Conservation (phyloP, 2,888 invertebrate genomes). For the Brenthis ino region DNA sequence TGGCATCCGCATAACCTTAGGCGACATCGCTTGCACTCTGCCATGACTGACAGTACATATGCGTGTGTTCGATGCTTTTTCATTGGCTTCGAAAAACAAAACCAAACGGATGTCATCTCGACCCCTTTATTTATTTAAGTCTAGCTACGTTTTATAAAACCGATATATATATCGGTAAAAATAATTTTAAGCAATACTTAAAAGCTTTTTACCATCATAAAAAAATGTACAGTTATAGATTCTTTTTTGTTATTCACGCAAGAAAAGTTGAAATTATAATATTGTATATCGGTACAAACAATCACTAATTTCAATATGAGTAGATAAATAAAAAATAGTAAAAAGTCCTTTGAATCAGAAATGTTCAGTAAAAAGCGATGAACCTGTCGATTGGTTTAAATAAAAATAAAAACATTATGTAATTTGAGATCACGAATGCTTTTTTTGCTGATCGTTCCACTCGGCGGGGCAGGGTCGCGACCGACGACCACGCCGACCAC, state of each 20-base stretch:
- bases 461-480: slow-evolving; percentile 64
- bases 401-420: slow-evolving; percentile 60
- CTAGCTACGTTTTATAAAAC: too few species aligned
- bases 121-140: too few species aligned
- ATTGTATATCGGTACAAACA: too few species aligned
- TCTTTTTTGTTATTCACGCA: too few species aligned
- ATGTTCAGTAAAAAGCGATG: slow-evolving; percentile 42
- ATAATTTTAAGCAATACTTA: too few species aligned
- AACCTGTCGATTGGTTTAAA: slow-evolving; percentile 62
- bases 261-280: too few species aligned
- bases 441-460: slow-evolving; percentile 60
- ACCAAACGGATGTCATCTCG: background rate
- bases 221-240: too few species aligned
- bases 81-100: slow-evolving; percentile 5
- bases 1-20: slow-evolving; percentile 77
- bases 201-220: too few species aligned
- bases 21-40: slow-evolving; percentile 44
- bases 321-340: slow-evolving; percentile 15
- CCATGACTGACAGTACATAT: slow-evolving; percentile 24
- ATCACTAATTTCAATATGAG: background rate
- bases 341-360: slow-evolving; percentile 34
- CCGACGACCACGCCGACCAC: slow-evolving; percentile 48
- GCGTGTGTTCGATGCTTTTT: slow-evolving; percentile 4
- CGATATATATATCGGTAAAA: too few species aligned
- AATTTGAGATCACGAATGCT: slow-evolving; percentile 62